Base-by-base conservation (phyloP, 2,797 vertebrate species). In the Oceanodroma leucorhoa region DNA sequence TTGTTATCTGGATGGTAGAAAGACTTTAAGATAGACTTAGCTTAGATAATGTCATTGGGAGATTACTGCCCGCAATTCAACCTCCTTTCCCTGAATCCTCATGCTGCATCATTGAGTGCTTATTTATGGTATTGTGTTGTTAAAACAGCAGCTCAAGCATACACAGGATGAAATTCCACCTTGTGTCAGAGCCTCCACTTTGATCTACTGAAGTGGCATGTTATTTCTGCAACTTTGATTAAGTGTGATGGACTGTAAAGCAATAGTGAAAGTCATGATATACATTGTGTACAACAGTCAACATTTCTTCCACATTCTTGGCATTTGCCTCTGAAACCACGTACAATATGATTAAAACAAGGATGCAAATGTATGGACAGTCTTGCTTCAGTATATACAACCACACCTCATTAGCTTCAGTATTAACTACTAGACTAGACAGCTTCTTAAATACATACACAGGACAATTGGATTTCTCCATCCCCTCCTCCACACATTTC, bases 251-350 rank as follows among this genome's bases (percentile, higher is more conserved):
- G 80, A 64, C 82, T 82, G 89, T 94, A 94, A 96, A 96, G 87
- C 76, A 95, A 94, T 51, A 91, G 87, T 69, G 91, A 34, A 78
- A 95, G 85, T 92, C 76, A 86, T 11, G 36, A 80, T 88, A 94
- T 86, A 90, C 34, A 24, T 38, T 83, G 69, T 54, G 66, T 75
- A 71, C 79, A 72, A 32, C 67, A 87, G 58, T 29, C 79, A 92
- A 90, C 36, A 46, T 93, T 90, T 89, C 83, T 96, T 90, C 86
- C 78, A 87, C 93, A 67, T 93, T 94, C 91, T 89, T 92, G 51
- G 32, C 34, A 27, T 73, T 90, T 84, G 75, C 53, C 41, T 78
- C 79, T 78, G 90, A 84, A 96, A 84, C n/a, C 71, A 50, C 0
- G 0, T 43, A 61, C 19, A 48, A 10, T 60, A 34, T 66, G 45